Evolutionary conservation across 1,140 invertebrate species (phyloP), one percentile per base, ranked within the genome.

Genomic region (Calosoma granatense): DNA sequence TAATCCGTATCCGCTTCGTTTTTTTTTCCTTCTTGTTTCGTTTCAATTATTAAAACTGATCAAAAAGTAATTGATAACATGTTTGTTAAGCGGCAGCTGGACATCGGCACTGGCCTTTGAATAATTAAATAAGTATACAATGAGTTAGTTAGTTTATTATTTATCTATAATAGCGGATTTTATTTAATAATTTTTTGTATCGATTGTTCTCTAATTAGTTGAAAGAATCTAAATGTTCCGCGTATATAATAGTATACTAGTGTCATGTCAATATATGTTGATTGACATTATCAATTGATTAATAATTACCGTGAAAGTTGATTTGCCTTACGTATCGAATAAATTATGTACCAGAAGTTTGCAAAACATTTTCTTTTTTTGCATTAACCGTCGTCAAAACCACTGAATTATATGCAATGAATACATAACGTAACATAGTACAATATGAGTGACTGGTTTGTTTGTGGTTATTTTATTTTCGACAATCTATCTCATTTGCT

Each of bases 281-380:
- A 47, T 17, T 47, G 41, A 47, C 41, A 17, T 47, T 47, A 47
- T 47, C 41, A 47, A 47, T 47, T 47, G 41, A 47, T 47, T 47
- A 47, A 47, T 47, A 12, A 9, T 12, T 17, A 47, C 9, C 41
- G 17, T 47, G 41, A 47, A 47, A 47, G 41, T 47, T 47, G 17
- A 47, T 17, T 47, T 17, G 17, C 9, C n/a, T 36, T 6, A 36
- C n/a, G n/a, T 36, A 36, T 36, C 6, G n/a, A n/a, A n/a, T 36
- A 36, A 9, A 36, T 6, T 36, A 36, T 36, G 26, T n/a, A 36
- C 26, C n/a, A n/a, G n/a, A n/a, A n/a, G n/a, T n/a, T n/a, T n/a
- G n/a, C n/a, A n/a, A n/a, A n/a, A n/a, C n/a, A n/a, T n/a, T n/a
- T n/a, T n/a, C n/a, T n/a, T n/a, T n/a, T n/a, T n/a, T n/a, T n/a